A percentile compares a stretch with the other conserved stretches of the same genome.
phyloP scores from a whole-genome alignment of 2,797 vertebrate genomes.

The Bradypus variegatus region DNA sequence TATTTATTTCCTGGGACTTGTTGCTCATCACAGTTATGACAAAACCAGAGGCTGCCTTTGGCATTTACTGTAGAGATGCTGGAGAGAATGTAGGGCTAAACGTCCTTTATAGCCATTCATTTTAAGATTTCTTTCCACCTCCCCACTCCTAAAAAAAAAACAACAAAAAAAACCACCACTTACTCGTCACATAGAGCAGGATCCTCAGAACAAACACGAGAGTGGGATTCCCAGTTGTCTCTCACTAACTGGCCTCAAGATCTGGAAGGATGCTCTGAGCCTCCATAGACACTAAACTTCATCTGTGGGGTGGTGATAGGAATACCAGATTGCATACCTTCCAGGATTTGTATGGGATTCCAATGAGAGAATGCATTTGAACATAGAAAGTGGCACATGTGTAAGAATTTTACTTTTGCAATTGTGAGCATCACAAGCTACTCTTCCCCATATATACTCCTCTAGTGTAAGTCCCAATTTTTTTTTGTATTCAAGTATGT shows the following conservation, averaged over 20 bases:
- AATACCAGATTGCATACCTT: neutral
- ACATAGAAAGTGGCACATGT: neutral
- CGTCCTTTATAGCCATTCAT: neutral
- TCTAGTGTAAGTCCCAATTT: neutral
- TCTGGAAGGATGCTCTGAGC: neutral
- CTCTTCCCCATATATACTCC: neutral
- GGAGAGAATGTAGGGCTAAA: neutral
- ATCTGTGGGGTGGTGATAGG: neutral
- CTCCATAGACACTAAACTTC: neutral
- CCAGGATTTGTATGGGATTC: neutral
- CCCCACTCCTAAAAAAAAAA: neutral
- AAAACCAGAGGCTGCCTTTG: neutral
- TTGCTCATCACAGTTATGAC: constrained; percentile 24
- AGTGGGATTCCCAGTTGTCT: neutral
- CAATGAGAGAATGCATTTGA: neutral
- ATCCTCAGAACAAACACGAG: neutral
- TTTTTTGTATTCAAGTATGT: constrained; percentile 22
- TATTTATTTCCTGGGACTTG: constrained; percentile 45
- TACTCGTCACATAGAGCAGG: neutral
- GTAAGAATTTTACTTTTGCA: neutral
- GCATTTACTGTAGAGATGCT: neutral
- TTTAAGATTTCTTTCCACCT: neutral
- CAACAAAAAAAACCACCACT: neutral
- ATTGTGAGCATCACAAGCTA: neutral
- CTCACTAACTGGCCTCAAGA: neutral